A percentile compares a stretch with the other conserved stretches of the same genome.
phyloP scores from a whole-genome alignment of 2,888 invertebrate species.

The Synergus japonicus region DNA sequence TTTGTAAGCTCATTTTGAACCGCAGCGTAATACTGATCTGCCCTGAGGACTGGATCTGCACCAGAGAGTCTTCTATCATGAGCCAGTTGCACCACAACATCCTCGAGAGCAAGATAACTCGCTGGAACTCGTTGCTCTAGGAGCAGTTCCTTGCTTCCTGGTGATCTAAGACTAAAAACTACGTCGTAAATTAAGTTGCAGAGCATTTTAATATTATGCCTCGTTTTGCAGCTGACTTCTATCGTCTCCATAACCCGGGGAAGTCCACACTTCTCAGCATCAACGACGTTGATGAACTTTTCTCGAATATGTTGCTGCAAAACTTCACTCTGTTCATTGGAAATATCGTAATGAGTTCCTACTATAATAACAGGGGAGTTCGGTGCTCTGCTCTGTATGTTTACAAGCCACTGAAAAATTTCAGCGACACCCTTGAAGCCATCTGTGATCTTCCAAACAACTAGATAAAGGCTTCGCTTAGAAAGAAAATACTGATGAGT shows the following conservation, averaged over 20 bases:
- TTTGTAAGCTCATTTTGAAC: conserved; percentile 81
- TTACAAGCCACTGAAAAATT: conserved; percentile 97
- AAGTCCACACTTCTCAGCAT: conserved; percentile 96
- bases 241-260: conserved; percentile 95
- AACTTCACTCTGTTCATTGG: conserved; percentile 86
- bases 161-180: conserved; percentile 93
- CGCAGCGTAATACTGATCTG: conserved; percentile 84
- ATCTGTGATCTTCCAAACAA: conserved; percentile 96
- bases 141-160: conserved; percentile 93
- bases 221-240: conserved; percentile 92
- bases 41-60: conserved; percentile 89
- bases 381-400: conserved; percentile 95
- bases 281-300: conserved; percentile 93
- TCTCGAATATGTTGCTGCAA: conserved; percentile 93
- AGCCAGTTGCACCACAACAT: conserved; percentile 91
- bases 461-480: conserved; percentile 95
- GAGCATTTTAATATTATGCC: conserved; percentile 92
- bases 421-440: conserved; percentile 92
- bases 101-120: conserved; percentile 95
- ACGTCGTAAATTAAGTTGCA: conserved; percentile 96
- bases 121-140: conserved; percentile 97
- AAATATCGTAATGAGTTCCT: conserved; percentile 96
- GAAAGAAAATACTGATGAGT: conserved; percentile 99
- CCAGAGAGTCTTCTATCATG: conserved; percentile 84
- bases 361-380: conserved; percentile 97